phyloP scores from a whole-genome alignment of 2,113 vertebrate genomes.

The Otolemur garnettii region DNA sequence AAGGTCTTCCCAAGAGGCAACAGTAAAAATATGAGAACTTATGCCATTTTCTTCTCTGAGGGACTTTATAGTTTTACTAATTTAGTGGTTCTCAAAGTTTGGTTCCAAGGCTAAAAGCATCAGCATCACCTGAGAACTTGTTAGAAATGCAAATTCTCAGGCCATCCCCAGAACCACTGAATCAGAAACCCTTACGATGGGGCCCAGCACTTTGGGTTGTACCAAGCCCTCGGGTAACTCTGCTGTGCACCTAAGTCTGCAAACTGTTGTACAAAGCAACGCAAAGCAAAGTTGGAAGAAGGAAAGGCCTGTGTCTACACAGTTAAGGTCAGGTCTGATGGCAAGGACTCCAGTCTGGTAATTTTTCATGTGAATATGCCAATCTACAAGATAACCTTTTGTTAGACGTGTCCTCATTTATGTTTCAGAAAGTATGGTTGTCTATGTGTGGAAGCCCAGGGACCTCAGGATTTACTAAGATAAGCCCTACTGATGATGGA shows the following conservation, averaged over 20 bases:
- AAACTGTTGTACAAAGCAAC: background rate
- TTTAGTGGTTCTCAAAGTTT: background rate
- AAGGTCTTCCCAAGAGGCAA: background rate
- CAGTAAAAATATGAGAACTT: slow-evolving; percentile 15
- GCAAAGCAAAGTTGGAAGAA: background rate
- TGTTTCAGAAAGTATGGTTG: background rate
- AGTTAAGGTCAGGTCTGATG: background rate
- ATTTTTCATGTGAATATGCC: background rate
- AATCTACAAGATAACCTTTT: slow-evolving; percentile 12
- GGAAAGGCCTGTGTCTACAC: background rate
- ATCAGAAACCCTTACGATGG: background rate
- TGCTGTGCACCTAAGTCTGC: background rate
- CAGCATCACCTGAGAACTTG: background rate
- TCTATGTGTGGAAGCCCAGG: background rate
- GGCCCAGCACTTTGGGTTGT: background rate
- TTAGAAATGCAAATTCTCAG: background rate
- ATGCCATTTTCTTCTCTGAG: background rate
- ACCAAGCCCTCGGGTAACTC: background rate
- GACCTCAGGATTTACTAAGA: background rate
- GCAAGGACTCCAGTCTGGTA: background rate
- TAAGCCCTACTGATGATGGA: background rate
- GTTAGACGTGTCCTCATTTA: background rate
- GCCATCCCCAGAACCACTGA: background rate
- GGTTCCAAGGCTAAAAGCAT: background rate
- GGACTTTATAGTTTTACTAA: background rate